These are phyloP conservation scores for Eutolmus rufibarbis DNA, from an alignment of 2,888 invertebrate genomes.

Conservation along the genomic window DNA sequence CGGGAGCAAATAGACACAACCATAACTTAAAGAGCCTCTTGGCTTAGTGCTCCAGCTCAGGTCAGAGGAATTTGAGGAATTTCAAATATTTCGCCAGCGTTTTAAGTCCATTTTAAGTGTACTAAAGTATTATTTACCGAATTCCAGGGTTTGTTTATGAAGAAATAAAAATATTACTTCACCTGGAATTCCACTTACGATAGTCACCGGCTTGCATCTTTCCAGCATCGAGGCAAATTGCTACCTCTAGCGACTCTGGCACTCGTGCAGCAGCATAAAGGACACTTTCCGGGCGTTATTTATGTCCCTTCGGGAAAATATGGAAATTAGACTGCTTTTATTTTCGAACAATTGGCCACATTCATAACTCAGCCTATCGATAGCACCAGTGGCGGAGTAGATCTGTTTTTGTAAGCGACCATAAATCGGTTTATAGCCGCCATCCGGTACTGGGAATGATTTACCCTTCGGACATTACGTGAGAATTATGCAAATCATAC, in stretches of 20 bases:
- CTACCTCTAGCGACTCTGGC: background rate
- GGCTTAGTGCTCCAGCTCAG: background rate
- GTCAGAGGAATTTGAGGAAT: background rate
- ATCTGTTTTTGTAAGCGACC: conserved; percentile 1
- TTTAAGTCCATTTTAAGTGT: background rate
- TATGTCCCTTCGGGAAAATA: conserved; percentile 10
- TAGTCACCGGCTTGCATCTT: background rate
- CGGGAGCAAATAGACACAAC: background rate
- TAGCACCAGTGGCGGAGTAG: background rate
- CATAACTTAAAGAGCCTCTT: background rate
- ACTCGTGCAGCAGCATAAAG: background rate
- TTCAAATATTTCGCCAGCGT: background rate
- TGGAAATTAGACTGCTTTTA: conserved; percentile 18
- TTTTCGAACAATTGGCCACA: conserved; percentile 16
- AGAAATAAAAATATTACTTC: background rate
- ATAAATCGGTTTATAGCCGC: conserved; percentile 30
- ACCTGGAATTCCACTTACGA: background rate
- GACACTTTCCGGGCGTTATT: background rate
- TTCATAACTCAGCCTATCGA: background rate
- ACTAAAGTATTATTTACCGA: background rate
- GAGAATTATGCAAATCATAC: conserved; percentile 10
- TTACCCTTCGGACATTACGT: conserved; percentile 34
- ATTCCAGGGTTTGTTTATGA: background rate
- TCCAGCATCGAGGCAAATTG: background rate
- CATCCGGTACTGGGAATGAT: conserved; percentile 22